Evolutionary conservation across 2,113 vertebrate species (phyloP), one percentile per base, ranked within the genome.

Genomic region (Gorsachius goisagi): DNA sequence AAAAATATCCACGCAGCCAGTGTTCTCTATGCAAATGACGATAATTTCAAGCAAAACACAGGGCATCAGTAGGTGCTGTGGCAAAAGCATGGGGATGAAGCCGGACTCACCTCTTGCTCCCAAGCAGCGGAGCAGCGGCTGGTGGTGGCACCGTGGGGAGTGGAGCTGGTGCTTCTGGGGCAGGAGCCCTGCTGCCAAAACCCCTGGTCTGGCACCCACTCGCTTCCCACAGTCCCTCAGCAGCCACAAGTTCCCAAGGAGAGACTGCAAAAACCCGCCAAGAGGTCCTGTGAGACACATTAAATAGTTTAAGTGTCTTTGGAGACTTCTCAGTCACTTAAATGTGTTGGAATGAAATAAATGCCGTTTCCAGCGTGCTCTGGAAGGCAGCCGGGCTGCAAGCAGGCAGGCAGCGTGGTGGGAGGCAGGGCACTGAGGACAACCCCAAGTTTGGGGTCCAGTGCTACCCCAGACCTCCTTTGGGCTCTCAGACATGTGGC

Each of bases 1-100:
- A 93, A 93, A 95, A 90, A 94, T 89, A 95, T 1, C 90, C 77
- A 15, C 3, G 2, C 45, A 94, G 84, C 13, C 89, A 82, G 58
- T 2, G 0, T 79, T 94, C 62, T 81, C 37, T 50, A 77, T 77
- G 85, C 85, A 93, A 93, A 88, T 91, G 19, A 45, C 1, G 23
- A 7, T 53, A 4, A 66, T 69, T 79, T 30, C 83, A 73, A 80
- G 35, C 1, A 32, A 83, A 88, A 7, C 68, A 26, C 37, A 11
- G 66, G 35, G 39, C 69, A 87, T 50, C 47, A 9, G 56, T 4
- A 75, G 67, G 30, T 75, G 39, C 45, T 17, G 0, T 8, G 39
- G 59, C 62, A 76, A 47, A 89, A 85, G 37, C 71, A 4, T 0
- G 9, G 58, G 45, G 27, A 55, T 1, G 5, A 81, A 74, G 56